These are phyloP conservation scores for Nasonia longicornis DNA, from an alignment of 1,140 invertebrate species.

Conservation along the genomic window DNA sequence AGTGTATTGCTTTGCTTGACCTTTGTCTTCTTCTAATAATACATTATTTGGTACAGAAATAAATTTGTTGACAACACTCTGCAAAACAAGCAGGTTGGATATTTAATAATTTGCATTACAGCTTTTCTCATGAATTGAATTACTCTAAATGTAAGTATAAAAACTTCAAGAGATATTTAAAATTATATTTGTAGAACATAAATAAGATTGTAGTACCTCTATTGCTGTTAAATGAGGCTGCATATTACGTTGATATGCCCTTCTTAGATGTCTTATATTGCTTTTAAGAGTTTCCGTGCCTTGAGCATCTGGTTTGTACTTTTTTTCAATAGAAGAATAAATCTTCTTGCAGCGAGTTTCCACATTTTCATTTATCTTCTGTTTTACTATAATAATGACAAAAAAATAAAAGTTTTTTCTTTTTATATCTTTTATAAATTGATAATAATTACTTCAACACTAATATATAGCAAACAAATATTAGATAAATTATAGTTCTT, in stretches of 20 bases:
- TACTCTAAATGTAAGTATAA: too few species aligned
- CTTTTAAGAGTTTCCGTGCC: conserved; percentile 39
- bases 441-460: too few species aligned
- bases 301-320: conserved; percentile 48
- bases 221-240: conserved; percentile 51
- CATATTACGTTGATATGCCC: conserved; percentile 48
- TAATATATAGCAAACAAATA: too few species aligned
- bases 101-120: not conserved
- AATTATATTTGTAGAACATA: not conserved
- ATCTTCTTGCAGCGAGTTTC: conserved; percentile 51
- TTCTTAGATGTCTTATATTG: conserved; percentile 52
- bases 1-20: conserved; percentile 57
- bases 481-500: too few species aligned
- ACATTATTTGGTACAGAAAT: conserved; percentile 57
- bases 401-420: conserved; percentile 19
- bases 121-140: not conserved
- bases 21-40: conserved; percentile 57
- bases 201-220: conserved; percentile 54
- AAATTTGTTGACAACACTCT: conserved; percentile 56
- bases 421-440: not conserved
- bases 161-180: too few species aligned
- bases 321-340: conserved; percentile 50
- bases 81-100: conserved; percentile 22
- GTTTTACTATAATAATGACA: conserved; percentile 53
- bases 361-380: conserved; percentile 52